These are phyloP conservation scores for Argyrosomus regius DNA, from an alignment of 2,797 vertebrate genomes.

Conservation along the genomic window DNA sequence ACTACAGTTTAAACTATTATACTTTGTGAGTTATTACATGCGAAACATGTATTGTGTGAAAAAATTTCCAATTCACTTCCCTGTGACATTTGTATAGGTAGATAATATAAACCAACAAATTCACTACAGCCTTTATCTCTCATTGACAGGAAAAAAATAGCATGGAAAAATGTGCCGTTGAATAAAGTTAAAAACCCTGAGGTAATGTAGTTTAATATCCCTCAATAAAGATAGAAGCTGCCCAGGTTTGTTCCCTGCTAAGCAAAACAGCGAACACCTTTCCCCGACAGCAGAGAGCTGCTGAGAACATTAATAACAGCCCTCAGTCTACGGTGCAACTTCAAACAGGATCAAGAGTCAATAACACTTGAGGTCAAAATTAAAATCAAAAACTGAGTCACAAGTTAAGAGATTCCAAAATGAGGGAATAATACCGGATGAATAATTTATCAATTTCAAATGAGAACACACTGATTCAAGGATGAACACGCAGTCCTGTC, in stretches of 20 bases:
- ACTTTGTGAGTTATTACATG: background rate
- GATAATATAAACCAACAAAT: slow-evolving; percentile 41
- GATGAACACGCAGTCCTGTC: slow-evolving; percentile 56
- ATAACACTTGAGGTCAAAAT: slow-evolving; percentile 66
- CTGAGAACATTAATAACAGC: slow-evolving; percentile 60
- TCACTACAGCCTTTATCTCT: slow-evolving; percentile 46
- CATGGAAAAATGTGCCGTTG: slow-evolving; percentile 29
- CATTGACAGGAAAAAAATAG: slow-evolving; percentile 21
- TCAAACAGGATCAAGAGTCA: slow-evolving; percentile 64
- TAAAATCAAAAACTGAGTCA: slow-evolving; percentile 57
- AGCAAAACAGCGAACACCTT: slow-evolving; percentile 48
- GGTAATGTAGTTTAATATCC: slow-evolving; percentile 66
- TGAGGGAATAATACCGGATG: slow-evolving; percentile 38
- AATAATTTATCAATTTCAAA: slow-evolving; percentile 72
- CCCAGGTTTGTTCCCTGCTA: slow-evolving; percentile 48
- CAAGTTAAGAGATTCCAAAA: slow-evolving; percentile 54
- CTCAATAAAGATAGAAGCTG: slow-evolving; percentile 52
- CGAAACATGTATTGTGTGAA: too few species aligned
- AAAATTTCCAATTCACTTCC: background rate
- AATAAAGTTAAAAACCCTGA: slow-evolving; percentile 49
- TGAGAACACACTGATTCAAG: slow-evolving; percentile 63
- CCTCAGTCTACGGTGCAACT: slow-evolving; percentile 33
- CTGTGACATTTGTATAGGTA: slow-evolving; percentile 20
- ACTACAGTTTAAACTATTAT: background rate
- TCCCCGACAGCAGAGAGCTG: slow-evolving; percentile 31